Conservation (phyloP, 2,797 vertebrate genomes). For the Hippopotamyrus pictus region DNA sequence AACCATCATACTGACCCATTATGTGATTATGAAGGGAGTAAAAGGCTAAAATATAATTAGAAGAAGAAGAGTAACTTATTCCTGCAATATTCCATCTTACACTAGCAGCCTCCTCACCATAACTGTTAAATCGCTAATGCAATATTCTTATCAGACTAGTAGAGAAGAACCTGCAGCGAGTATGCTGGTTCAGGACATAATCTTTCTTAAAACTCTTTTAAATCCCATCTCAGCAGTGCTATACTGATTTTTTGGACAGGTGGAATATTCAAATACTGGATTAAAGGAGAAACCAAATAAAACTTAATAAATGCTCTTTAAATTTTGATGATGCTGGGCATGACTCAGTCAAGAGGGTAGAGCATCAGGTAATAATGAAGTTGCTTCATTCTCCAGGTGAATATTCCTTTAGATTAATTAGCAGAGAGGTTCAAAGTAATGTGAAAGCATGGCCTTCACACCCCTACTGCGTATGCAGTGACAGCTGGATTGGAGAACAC, state of each 20-base stretch:
- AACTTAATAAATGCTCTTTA: background rate
- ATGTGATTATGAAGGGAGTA: background rate
- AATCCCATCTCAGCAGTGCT: background rate
- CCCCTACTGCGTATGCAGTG: background rate
- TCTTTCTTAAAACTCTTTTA: background rate
- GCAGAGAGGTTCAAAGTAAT: background rate
- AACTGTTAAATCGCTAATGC: background rate
- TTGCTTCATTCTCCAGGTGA: constrained; percentile 4
- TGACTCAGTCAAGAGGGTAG: background rate
- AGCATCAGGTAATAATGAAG: background rate
- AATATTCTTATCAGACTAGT: background rate
- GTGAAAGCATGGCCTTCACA: background rate
- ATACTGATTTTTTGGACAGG: background rate
- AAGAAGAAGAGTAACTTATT: background rate
- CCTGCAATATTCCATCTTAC: background rate
- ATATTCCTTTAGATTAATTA: background rate
- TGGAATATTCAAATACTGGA: background rate
- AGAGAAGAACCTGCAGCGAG: background rate
- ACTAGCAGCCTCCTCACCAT: background rate
- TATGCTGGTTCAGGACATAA: background rate
- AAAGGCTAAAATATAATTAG: background rate
- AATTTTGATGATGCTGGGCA: background rate
- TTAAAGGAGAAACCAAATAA: background rate
- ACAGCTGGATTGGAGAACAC: background rate
- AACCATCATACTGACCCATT: background rate